Evolutionary conservation across 2,113 vertebrate genomes (phyloP).

Genomic region (Henicopernis longicauda): DNA sequence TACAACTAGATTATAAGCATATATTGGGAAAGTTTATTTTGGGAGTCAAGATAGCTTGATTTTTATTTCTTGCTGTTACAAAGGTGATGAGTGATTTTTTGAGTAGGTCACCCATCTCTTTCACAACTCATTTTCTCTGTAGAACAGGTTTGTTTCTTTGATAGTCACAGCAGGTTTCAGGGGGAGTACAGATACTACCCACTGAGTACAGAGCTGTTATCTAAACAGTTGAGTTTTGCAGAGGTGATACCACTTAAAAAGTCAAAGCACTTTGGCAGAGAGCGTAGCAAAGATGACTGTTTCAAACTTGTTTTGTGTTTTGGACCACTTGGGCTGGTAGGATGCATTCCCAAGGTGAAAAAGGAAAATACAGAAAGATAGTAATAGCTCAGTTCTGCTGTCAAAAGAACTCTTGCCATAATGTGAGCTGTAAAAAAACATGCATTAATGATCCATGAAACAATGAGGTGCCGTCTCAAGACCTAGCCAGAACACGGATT

Average conservation of each 20-base stretch:
- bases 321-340: background rate
- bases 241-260: background rate
- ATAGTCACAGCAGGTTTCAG: background rate
- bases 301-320: background rate
- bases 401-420: background rate
- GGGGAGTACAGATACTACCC: no score
- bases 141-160: background rate
- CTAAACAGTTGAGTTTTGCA: background rate
- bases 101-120: background rate
- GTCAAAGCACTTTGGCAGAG: background rate
- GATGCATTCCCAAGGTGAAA: background rate
- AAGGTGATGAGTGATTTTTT: background rate
- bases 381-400: background rate
- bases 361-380: background rate
- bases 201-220: background rate
- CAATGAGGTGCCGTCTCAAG: background rate
- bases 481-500: background rate
- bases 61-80: background rate
- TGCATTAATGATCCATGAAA: background rate
- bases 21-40: background rate
- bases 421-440: background rate
- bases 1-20: background rate
- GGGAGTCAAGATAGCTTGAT: background rate
- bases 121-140: background rate
- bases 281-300: background rate